Conservation (phyloP, 53 echinoderm and acorn worm genomes). For the Crossaster papposus region DNA sequence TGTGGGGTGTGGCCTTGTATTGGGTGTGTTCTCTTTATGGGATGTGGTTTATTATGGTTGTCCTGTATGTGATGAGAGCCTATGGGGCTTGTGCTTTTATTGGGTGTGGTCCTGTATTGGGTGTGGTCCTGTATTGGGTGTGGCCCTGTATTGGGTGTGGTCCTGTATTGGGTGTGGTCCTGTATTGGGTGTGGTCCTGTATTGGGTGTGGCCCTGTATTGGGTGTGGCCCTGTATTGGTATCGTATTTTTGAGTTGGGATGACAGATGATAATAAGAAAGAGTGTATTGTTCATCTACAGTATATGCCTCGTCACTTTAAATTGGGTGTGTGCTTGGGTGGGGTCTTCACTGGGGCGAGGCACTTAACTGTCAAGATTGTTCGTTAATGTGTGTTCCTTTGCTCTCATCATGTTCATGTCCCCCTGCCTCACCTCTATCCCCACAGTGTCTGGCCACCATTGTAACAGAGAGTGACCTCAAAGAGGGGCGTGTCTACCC, state of each 20-base stretch:
- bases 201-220: not conserved
- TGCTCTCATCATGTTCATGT: too few relatives aligned
- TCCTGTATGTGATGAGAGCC: not conserved
- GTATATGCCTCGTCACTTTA: not conserved
- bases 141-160: not conserved
- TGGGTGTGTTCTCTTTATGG: not conserved
- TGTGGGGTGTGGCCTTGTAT: not conserved
- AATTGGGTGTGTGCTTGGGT: not conserved
- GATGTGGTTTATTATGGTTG: too few relatives aligned
- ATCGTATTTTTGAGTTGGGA: not conserved
- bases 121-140: not conserved
- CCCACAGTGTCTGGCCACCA: constrained; percentile 74
- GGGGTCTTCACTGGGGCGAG: not conserved
- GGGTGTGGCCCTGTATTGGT: not conserved
- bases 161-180: not conserved
- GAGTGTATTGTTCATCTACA: not conserved
- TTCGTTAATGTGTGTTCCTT: too few relatives aligned
- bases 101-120: not conserved
- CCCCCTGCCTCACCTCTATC: not conserved
- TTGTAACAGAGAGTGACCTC: constrained; percentile 85
- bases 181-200: not conserved
- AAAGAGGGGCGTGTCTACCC: constrained; percentile 94
- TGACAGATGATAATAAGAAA: not conserved
- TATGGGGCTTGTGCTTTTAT: not conserved
- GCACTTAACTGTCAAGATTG: too few relatives aligned